Evolutionary conservation across 2,797 vertebrate species (phyloP).

Genomic region (Rhabdophis nuchalis): DNA sequence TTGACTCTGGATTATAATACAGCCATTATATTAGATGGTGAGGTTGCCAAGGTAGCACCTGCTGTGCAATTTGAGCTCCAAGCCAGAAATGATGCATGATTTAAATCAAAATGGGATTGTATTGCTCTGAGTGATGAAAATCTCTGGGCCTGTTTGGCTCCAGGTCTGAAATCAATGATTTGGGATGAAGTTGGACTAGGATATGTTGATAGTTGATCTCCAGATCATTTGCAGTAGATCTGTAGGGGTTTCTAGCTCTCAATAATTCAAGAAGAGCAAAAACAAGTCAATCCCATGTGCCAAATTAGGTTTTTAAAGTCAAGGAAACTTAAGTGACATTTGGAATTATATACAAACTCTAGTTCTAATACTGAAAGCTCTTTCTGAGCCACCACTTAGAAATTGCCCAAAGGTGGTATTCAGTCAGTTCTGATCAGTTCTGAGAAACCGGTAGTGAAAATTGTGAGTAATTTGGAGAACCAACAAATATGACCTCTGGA

Average conservation of each 20-base stretch:
- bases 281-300: neutral
- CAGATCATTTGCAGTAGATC: neutral
- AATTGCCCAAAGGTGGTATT: neutral
- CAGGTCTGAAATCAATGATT: constrained; percentile 44
- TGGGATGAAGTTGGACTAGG: neutral
- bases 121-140: constrained; percentile 55
- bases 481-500: no score
- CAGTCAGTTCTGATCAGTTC: no score
- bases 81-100: constrained; percentile 61
- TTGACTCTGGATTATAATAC: constrained; percentile 67
- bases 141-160: constrained; percentile 42
- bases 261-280: neutral
- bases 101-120: constrained; percentile 53
- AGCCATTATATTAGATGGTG: constrained; percentile 66
- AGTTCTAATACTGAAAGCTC: neutral
- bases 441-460: no score
- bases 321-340: neutral
- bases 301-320: neutral
- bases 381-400: neutral
- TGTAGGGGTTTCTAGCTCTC: neutral
- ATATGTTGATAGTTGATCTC: neutral
- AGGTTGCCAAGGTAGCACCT: constrained; percentile 71
- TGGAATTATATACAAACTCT: neutral
- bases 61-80: constrained; percentile 65
- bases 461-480: no score